These are phyloP conservation scores for Sebastiscus albofasciatus DNA, from an alignment of 2,797 vertebrate species.

Conservation along the genomic window DNA sequence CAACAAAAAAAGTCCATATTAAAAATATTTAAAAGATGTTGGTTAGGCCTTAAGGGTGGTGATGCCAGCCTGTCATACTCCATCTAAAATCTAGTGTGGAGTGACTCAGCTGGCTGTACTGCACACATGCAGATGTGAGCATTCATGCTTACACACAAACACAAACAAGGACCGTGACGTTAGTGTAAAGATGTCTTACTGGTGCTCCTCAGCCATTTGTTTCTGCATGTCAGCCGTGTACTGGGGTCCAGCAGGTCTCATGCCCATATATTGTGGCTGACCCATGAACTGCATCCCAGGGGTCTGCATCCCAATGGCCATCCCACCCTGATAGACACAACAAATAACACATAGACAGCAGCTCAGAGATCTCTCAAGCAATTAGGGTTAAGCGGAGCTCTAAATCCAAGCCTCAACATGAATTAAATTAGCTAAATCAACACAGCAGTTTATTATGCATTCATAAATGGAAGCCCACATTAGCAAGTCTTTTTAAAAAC, in stretches of 20 bases:
- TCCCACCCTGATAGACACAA: slow-evolving; percentile 84
- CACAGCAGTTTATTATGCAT: not conserved
- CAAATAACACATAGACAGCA: not conserved
- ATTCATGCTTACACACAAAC: not conserved
- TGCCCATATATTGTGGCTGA: slow-evolving; percentile 91
- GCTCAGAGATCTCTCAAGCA: not conserved
- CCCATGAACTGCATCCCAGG: slow-evolving; percentile 92
- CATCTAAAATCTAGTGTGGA: not conserved
- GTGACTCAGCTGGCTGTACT: not conserved
- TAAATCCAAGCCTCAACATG: not conserved
- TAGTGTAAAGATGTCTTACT: slow-evolving; percentile 84
- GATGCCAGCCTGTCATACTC: not conserved
- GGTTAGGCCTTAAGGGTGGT: not conserved
- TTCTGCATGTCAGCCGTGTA: slow-evolving; percentile 95
- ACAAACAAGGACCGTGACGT: not conserved
- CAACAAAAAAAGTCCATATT: not conserved
- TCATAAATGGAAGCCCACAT: slow-evolving; percentile 1
- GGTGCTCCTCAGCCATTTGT: slow-evolving; percentile 97
- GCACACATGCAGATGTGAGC: not conserved
- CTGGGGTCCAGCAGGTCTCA: slow-evolving; percentile 90
- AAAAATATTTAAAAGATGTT: not conserved
- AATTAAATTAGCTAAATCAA: slow-evolving; percentile 20
- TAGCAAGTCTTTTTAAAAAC: not conserved
- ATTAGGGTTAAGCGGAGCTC: not conserved
- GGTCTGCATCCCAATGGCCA: slow-evolving; percentile 91